Percentiles rank a stretch among this genome's conserved stretches.
Evolutionary conservation across 2,888 invertebrate species (phyloP).

Genomic region (Agrochola circellaris): DNA sequence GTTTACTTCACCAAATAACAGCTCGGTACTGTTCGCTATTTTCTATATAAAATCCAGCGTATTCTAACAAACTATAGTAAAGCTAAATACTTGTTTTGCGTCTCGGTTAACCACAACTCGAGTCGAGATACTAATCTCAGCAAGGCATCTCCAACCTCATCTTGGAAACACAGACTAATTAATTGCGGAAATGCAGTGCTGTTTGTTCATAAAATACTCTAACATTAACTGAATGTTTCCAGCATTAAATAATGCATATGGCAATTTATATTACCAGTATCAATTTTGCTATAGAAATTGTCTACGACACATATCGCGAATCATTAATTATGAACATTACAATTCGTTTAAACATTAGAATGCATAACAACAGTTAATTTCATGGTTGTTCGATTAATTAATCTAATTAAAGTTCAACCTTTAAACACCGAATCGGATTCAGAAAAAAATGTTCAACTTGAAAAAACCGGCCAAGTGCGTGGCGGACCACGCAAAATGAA

Average conservation of each 20-base stretch:
- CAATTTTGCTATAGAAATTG: conserved; percentile 8
- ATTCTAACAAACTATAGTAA: conserved; percentile 33
- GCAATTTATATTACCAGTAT: conserved; percentile 15
- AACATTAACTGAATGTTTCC: conserved; percentile 16
- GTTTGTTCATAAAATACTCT: conserved; percentile 30
- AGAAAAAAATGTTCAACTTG: neutral
- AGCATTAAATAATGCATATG: conserved; percentile 2
- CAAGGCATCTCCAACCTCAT: conserved; percentile 30
- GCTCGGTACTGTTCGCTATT: conserved; percentile 26
- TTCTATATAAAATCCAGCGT: conserved; percentile 40
- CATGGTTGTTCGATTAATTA: neutral
- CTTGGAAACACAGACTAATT: conserved; percentile 52
- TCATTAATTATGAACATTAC: conserved; percentile 14
- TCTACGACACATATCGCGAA: neutral
- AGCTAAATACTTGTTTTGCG: conserved; percentile 46
- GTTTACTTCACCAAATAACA: conserved; percentile 50
- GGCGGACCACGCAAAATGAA: no score
- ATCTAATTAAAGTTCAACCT: neutral
- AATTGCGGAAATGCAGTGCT: conserved; percentile 44
- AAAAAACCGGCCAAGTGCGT: no score
- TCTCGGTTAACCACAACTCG: conserved; percentile 33
- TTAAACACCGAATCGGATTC: neutral
- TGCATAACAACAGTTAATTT: neutral
- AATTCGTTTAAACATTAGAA: conserved; percentile 23
- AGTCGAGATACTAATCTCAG: conserved; percentile 44